Percentiles rank a stretch among this genome's conserved stretches.
Evolutionary conservation across 2,797 vertebrate species (phyloP).

Genomic region (Ctenochaetus hawaiiensis): DNA sequence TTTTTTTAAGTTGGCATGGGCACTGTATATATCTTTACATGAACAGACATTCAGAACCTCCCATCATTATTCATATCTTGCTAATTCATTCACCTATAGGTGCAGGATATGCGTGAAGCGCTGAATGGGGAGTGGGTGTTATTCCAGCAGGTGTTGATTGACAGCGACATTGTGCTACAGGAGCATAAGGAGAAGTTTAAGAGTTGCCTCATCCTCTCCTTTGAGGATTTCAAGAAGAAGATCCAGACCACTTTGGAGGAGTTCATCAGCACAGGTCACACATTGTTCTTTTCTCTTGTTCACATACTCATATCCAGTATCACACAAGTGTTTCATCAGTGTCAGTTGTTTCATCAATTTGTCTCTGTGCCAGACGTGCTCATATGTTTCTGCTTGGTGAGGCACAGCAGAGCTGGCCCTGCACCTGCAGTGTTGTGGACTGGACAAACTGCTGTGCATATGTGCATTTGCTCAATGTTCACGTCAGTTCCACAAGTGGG

Average conservation of each 20-base stretch:
- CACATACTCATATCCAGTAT: not conserved
- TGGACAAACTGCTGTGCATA: too few species aligned
- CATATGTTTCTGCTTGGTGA: too few species aligned
- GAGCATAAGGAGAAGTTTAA: conserved; percentile 90
- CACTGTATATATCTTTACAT: not conserved
- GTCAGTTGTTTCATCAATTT: too few species aligned
- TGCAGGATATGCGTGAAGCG: conserved; percentile 83
- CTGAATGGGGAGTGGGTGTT: conserved; percentile 86
- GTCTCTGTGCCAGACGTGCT: too few species aligned
- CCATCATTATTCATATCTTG: conserved; percentile 1
- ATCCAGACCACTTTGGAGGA: conserved; percentile 81
- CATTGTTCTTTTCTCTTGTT: too few species aligned
- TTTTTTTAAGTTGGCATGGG: not conserved
- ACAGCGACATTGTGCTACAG: conserved; percentile 86
- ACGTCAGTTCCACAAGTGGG: too few species aligned
- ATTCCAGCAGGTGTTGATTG: conserved; percentile 89
- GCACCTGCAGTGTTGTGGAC: too few species aligned
- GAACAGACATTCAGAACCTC: not conserved
- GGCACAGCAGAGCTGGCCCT: too few species aligned
- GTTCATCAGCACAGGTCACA: conserved; percentile 83
- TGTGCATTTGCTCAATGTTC: too few species aligned
- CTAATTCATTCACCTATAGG: conserved; percentile 73
- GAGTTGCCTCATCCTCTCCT: conserved; percentile 82
- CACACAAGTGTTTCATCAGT: too few species aligned
- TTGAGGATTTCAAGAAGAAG: conserved; percentile 90